Evolutionary conservation across 2,113 vertebrate genomes (phyloP).

Genomic region (Chlamydotis undulata): DNA sequence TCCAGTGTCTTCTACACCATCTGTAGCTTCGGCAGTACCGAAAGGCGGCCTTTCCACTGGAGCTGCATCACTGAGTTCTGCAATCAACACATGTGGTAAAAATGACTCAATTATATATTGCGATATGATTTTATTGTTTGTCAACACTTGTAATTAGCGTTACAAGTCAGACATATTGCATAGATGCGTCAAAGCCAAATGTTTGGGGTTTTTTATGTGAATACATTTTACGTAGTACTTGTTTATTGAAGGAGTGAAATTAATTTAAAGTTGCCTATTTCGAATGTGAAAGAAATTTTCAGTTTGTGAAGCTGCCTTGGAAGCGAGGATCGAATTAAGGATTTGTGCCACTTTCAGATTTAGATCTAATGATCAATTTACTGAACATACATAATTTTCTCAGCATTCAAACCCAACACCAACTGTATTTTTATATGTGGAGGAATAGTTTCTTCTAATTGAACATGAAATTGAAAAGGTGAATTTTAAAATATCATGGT

Average conservation of each 20-base stretch:
- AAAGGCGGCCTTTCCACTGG: constrained; percentile 81
- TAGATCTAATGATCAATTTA: neutral
- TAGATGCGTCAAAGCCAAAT: neutral
- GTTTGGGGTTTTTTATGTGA: neutral
- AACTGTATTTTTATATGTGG: neutral
- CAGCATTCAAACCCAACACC: neutral
- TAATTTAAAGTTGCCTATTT: neutral
- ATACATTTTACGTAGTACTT: neutral
- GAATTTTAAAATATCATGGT: neutral
- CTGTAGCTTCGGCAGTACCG: constrained; percentile 71
- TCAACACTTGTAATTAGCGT: neutral
- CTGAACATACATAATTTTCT: neutral
- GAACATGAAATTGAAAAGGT: neutral
- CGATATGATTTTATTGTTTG: neutral
- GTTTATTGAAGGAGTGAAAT: neutral
- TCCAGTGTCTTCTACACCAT: constrained; percentile 76
- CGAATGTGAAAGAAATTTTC: neutral
- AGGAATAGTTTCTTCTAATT: neutral
- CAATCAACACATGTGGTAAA: constrained; percentile 90
- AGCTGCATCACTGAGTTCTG: constrained; percentile 78
- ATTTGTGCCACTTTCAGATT: neutral
- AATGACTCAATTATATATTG: neutral
- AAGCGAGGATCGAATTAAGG: neutral
- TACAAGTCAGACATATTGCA: neutral
- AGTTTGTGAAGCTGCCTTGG: neutral